These are phyloP conservation scores for Autographa pulchrina DNA, from an alignment of 2,888 invertebrate genomes.

Conservation along the genomic window DNA sequence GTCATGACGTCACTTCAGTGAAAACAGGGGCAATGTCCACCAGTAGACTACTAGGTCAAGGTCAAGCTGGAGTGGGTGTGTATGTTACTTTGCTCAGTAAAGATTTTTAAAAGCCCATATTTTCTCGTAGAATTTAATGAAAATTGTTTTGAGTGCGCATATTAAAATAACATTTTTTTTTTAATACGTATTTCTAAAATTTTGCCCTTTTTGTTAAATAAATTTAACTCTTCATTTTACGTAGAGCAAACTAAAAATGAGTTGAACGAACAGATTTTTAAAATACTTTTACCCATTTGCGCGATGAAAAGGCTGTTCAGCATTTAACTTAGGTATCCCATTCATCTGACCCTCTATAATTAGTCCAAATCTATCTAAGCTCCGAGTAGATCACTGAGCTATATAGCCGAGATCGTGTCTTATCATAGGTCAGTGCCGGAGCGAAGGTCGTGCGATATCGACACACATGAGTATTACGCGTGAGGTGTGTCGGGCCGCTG, in stretches of 20 bases:
- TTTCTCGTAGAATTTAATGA: too few species aligned
- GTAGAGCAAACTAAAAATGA: too few species aligned
- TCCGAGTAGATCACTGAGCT: conserved; percentile 19
- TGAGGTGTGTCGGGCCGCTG: conserved; percentile 44
- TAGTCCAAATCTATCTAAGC: not conserved
- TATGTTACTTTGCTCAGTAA: not conserved
- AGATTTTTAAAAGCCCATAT: too few species aligned
- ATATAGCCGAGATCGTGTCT: conserved; percentile 40
- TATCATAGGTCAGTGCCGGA: conserved; percentile 74
- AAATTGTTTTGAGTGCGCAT: too few species aligned
- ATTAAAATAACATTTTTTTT: too few species aligned
- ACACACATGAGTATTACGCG: conserved; percentile 55
- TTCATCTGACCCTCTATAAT: not conserved
- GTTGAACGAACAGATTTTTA: too few species aligned
- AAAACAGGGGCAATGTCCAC: not conserved
- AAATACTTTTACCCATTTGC: too few species aligned
- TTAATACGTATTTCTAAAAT: too few species aligned
- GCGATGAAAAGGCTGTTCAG: too few species aligned
- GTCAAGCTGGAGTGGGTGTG: conserved; percentile 2
- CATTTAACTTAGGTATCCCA: too few species aligned
- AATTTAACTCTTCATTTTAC: too few species aligned
- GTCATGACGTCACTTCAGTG: not conserved
- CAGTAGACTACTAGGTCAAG: not conserved
- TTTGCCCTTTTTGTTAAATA: too few species aligned
- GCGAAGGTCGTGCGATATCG: conserved; percentile 54